Evolutionary conservation across 2,113 vertebrate genomes (phyloP), one percentile per base, ranked within the genome.

Genomic region (Cryptomyrus ogoouensis): DNA sequence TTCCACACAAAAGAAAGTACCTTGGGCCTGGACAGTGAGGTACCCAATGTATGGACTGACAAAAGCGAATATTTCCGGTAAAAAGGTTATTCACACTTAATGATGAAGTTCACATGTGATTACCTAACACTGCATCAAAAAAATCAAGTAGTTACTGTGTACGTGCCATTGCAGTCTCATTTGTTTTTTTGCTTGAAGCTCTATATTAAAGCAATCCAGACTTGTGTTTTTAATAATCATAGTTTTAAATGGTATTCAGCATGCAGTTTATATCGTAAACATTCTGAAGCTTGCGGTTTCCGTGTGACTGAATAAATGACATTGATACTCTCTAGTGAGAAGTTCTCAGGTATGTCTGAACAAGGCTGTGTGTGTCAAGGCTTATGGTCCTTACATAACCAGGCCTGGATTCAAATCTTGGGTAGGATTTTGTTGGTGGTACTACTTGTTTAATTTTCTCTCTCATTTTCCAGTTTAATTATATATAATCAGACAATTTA

Each of bases 1-100:
- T 94, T 94, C 95, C n/a, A 31, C 56, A 93, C 89, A 80, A 92
- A 90, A 92, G 89, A 88, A 46, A 46, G 52, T 91, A 91, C 62
- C n/a, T 31, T 31, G 62, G 19, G 77, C 88, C 92, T 83, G 66
- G 88, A 31, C 88, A 88, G 93, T 94, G 92, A 95, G 94, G 91
- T 89, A 44, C 56, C 90, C 52, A 93, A 94, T 87, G 27, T 53
- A 49, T 92, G 92, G 90, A 91, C 53, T 88, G 91, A 93, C 94
- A 93, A 95, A 94, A 93, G 91, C 92, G 93, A 94, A 94, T 90
- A 93, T 94, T 94, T 92, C 91, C 89, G 90, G 89, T 92, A 93
- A 92, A 83, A 88, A 49, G 88, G 87, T 44, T 89, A 93, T 95
- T 94, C 93, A 94, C 94, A 93, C 94, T 94, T 95, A 90, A 94